Conservation (phyloP, 2,888 invertebrate genomes). For the Cataglyphis rosenhaueri region DNA sequence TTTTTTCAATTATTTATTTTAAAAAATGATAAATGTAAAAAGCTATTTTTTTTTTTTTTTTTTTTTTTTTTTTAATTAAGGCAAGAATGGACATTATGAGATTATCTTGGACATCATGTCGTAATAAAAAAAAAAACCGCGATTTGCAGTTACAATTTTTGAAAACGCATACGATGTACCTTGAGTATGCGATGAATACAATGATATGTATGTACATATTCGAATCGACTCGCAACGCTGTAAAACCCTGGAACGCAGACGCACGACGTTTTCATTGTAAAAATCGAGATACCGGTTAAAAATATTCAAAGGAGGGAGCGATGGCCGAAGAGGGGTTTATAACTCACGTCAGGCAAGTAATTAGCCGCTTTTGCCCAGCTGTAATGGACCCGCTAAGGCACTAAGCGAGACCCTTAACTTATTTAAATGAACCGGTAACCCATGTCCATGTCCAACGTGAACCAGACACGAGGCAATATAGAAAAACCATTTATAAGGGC, state of each 20-base stretch:
- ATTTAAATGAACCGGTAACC: conserved; percentile 86
- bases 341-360: conserved; percentile 86
- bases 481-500: conserved; percentile 85
- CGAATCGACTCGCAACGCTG: conserved; percentile 22
- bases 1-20: neutral
- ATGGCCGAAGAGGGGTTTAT: conserved; percentile 81
- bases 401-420: conserved; percentile 85
- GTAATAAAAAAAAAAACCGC: conserved; percentile 28
- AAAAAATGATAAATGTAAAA: neutral
- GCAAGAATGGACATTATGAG: neutral
- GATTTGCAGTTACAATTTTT: conserved; percentile 5
- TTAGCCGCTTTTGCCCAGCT: conserved; percentile 85
- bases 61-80: conserved; percentile 22
- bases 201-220: conserved; percentile 5
- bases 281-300: conserved; percentile 79
- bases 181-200: conserved; percentile 22
- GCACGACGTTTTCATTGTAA: conserved; percentile 75
- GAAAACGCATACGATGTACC: conserved; percentile 13
- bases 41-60: neutral
- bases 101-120: neutral
- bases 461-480: conserved; percentile 84
- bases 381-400: conserved; percentile 85
- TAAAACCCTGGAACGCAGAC: conserved; percentile 49
- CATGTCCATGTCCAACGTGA: conserved; percentile 83
- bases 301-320: conserved; percentile 77